Percentiles rank a stretch among this genome's conserved stretches.
Evolutionary conservation across 2,113 vertebrate species (phyloP).

Genomic region (Nothobranchius furzeri): DNA sequence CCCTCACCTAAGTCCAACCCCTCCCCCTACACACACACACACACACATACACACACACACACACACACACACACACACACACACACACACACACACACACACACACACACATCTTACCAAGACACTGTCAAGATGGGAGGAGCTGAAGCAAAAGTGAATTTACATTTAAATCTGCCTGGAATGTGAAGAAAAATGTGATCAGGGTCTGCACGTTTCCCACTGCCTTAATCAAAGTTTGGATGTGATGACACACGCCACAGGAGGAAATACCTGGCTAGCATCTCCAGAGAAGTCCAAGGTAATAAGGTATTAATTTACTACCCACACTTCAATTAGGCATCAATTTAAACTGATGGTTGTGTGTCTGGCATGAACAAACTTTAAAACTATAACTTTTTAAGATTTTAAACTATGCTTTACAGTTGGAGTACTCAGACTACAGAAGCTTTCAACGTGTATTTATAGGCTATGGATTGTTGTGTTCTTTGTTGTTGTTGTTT

Average conservation of each 20-base stretch:
- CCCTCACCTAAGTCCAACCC: slow-evolving; percentile 18
- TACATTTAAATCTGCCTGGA: slow-evolving; percentile 77
- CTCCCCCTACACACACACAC: slow-evolving; percentile 25
- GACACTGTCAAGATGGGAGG: slow-evolving; percentile 54
- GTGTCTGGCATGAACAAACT: slow-evolving; percentile 27
- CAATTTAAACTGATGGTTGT: slow-evolving; percentile 61
- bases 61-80: no score
- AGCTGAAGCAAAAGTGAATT: slow-evolving; percentile 74
- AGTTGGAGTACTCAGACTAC: not conserved
- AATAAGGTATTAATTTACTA: slow-evolving; percentile 64
- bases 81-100: no score
- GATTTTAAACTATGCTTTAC: slow-evolving; percentile 1
- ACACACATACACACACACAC: no score
- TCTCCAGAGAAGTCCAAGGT: slow-evolving; percentile 55
- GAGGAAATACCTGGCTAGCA: slow-evolving; percentile 38
- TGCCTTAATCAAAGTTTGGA: slow-evolving; percentile 73
- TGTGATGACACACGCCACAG: slow-evolving; percentile 62
- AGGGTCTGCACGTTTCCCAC: slow-evolving; percentile 61
- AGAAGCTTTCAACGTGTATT: no score
- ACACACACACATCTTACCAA: slow-evolving; percentile 20
- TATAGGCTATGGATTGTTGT: no score
- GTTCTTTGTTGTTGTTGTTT: no score
- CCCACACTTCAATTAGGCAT: slow-evolving; percentile 68
- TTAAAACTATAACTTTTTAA: slow-evolving; percentile 28
- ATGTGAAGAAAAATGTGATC: slow-evolving; percentile 73